phyloP scores from a whole-genome alignment of 2,888 invertebrate species.

The Sminthurinus aureus region DNA sequence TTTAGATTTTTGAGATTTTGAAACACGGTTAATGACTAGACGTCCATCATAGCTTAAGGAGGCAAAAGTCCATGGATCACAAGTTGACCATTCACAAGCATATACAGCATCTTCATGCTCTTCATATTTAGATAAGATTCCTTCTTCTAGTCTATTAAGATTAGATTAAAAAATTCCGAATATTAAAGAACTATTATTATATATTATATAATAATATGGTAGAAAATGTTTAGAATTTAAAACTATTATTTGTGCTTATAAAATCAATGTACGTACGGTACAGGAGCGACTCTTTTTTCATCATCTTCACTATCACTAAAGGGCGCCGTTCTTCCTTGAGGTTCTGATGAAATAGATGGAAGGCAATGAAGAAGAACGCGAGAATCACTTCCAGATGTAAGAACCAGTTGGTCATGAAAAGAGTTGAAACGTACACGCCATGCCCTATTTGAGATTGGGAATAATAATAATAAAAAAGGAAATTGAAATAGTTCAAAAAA shows the following conservation, averaged over 20 bases:
- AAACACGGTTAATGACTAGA: constrained; percentile 74
- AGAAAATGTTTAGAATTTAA: no score
- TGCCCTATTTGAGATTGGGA: constrained; percentile 73
- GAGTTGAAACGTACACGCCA: constrained; percentile 96
- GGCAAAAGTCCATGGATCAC: constrained; percentile 99
- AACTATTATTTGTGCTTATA: no score
- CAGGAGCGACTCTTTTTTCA: constrained; percentile 58
- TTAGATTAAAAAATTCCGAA: no score
- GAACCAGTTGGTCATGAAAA: constrained; percentile 93
- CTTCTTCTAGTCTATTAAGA: constrained; percentile 75
- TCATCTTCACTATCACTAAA: constrained; percentile 64
- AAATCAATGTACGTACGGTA: constrained; percentile 43
- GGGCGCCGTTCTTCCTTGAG: constrained; percentile 69
- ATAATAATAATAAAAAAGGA: not conserved
- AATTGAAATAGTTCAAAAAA: no score
- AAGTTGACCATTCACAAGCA: constrained; percentile 95
- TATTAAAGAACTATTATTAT: no score
- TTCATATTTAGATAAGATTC: constrained; percentile 89
- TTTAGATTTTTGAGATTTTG: constrained; percentile 93
- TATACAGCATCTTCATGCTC: constrained; percentile 99
- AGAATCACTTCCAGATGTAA: constrained; percentile 95
- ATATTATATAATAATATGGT: no score
- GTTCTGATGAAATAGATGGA: constrained; percentile 86
- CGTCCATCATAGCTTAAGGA: constrained; percentile 97
- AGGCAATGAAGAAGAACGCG: constrained; percentile 88